These are phyloP conservation scores for Antrozous pallidus DNA, from an alignment of 2,797 vertebrate species.

Conservation along the genomic window DNA sequence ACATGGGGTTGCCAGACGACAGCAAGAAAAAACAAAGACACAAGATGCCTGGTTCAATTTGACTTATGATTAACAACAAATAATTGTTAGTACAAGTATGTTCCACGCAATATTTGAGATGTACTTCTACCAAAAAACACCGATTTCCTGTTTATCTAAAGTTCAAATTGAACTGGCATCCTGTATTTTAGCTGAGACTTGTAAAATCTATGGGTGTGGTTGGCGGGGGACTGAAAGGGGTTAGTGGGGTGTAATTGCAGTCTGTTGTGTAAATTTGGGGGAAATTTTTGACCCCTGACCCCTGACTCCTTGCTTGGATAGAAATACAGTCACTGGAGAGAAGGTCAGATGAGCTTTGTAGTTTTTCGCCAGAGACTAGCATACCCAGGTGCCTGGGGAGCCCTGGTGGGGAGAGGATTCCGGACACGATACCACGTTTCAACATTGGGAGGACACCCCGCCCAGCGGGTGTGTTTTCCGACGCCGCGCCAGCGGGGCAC, in stretches of 20 bases:
- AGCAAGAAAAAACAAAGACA: background rate
- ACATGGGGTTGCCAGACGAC: background rate
- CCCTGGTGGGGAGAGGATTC: constrained; percentile 47
- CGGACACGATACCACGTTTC: constrained; percentile 55
- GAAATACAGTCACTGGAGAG: constrained; percentile 62
- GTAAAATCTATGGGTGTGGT: background rate
- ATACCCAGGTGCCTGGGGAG: constrained; percentile 68
- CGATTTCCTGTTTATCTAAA: background rate
- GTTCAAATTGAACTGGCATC: background rate
- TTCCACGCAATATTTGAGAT: background rate
- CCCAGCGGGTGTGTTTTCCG: constrained; percentile 76
- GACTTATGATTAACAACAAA: constrained; percentile 8
- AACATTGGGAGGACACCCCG: constrained; percentile 64
- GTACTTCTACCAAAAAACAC: background rate
- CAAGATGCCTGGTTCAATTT: background rate
- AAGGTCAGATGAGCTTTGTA: constrained; percentile 74
- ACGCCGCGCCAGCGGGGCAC: constrained; percentile 48
- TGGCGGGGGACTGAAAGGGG: background rate
- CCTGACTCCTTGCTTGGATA: constrained; percentile 69
- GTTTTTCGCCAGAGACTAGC: constrained; percentile 60
- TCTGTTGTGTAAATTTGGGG: constrained; percentile 57
- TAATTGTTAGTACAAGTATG: background rate
- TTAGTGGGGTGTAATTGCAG: background rate
- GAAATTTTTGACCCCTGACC: constrained; percentile 54
- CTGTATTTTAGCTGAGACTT: background rate